Percentiles rank a stretch among this genome's conserved stretches.
phyloP scores from a whole-genome alignment of 1,140 invertebrate species.

The Zaprionus nigranus region DNA sequence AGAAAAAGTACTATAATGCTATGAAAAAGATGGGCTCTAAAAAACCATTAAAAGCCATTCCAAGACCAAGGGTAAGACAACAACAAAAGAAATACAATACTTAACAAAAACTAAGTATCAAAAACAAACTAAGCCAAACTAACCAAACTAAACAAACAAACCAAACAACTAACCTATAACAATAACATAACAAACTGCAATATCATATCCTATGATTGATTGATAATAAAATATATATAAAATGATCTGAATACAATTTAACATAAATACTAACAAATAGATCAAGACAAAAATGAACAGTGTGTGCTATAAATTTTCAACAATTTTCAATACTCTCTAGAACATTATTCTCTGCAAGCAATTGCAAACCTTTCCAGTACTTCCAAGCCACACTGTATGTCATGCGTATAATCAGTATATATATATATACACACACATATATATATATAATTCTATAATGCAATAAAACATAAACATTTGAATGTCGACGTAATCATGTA shows the following conservation, averaged over 20 bases:
- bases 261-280: background rate
- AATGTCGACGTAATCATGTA: slow-evolving; percentile 55
- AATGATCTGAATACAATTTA: no score
- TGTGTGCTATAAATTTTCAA: slow-evolving; percentile 14
- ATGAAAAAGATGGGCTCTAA: slow-evolving; percentile 99
- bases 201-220: background rate
- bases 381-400: background rate
- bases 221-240: background rate
- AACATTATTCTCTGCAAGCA: background rate
- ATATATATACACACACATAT: no score
- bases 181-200: background rate
- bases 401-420: slow-evolving; percentile 15
- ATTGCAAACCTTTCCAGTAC: background rate
- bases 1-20: slow-evolving; percentile 99
- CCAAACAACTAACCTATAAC: slow-evolving; percentile 12
- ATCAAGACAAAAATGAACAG: background rate
- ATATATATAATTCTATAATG: slow-evolving; percentile 2
- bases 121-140: slow-evolving; percentile 19
- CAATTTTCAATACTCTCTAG: background rate
- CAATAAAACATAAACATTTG: slow-evolving; percentile 24
- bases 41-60: slow-evolving; percentile 98
- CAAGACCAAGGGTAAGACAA: slow-evolving; percentile 94
- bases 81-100: slow-evolving; percentile 58
- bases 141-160: slow-evolving; percentile 22
- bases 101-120: slow-evolving; percentile 32